These are phyloP conservation scores for Lophura nycthemera DNA, from an alignment of 2,113 vertebrate genomes.

Conservation along the genomic window DNA sequence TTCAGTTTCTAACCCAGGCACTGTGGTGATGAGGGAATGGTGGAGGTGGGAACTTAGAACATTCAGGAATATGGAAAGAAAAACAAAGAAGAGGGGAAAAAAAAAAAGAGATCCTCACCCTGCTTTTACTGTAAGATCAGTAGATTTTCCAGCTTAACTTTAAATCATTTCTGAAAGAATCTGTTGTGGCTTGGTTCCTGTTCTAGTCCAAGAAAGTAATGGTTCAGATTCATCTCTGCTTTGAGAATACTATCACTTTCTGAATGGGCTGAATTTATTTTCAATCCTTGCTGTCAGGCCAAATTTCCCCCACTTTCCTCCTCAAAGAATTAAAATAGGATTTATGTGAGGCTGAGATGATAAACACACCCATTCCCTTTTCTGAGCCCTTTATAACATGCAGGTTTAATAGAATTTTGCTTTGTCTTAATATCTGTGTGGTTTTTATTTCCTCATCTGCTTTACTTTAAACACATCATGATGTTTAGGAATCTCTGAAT, in stretches of 20 bases:
- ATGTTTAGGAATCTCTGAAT: constrained; percentile 64
- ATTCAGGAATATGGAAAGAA: background rate
- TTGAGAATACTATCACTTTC: background rate
- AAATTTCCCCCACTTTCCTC: background rate
- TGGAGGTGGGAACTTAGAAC: background rate
- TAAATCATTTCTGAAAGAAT: background rate
- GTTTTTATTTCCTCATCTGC: constrained; percentile 11
- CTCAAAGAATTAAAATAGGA: background rate
- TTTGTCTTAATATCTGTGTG: background rate
- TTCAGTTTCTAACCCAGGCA: background rate
- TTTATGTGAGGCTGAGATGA: background rate
- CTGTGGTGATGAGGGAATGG: background rate
- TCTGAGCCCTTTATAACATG: constrained; percentile 31
- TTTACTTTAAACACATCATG: constrained; percentile 14
- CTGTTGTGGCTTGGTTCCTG: background rate
- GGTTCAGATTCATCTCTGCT: background rate
- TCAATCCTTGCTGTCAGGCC: background rate
- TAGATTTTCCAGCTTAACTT: background rate
- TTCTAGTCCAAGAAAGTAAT: background rate
- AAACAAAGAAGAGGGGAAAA: background rate
- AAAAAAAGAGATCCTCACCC: background rate
- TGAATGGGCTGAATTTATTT: background rate
- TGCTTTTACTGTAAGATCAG: background rate
- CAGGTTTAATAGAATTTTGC: constrained; percentile 23
- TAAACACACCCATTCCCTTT: background rate